phyloP scores from a whole-genome alignment of 2,888 invertebrate genomes.

The Polietes domitor region DNA sequence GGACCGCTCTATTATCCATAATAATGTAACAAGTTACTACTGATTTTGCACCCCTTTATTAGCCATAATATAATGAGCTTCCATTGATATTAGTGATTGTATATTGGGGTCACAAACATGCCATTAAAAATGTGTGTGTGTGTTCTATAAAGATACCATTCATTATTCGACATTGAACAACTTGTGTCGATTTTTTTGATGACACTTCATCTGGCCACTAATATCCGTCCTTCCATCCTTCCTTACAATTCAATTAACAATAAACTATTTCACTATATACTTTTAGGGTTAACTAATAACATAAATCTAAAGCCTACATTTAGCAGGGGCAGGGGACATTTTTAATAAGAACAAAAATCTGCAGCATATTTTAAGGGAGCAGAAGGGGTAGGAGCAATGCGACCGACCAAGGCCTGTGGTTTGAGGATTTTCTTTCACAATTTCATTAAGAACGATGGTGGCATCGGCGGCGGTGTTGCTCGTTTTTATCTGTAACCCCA shows the following conservation, averaged over 20 bases:
- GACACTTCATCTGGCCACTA: too few species aligned
- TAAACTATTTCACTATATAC: conserved; percentile 12
- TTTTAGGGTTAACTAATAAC: neutral
- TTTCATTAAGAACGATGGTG: neutral
- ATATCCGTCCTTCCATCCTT: neutral
- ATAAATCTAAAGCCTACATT: neutral
- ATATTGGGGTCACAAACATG: too few species aligned
- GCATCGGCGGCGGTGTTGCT: neutral
- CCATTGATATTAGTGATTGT: too few species aligned
- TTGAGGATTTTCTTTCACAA: neutral
- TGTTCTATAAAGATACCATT: too few species aligned
- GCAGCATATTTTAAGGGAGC: neutral
- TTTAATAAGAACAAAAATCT: neutral
- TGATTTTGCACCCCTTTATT: too few species aligned
- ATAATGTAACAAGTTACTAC: too few species aligned
- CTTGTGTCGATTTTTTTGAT: too few species aligned
- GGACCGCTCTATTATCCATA: too few species aligned
- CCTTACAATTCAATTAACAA: conserved; percentile 7
- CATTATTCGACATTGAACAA: too few species aligned
- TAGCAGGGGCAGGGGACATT: neutral
- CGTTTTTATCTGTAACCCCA: neutral
- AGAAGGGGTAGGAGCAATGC: neutral
- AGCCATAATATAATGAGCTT: too few species aligned
- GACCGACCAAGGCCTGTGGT: neutral
- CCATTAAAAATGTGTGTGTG: too few species aligned